phyloP scores from a whole-genome alignment of 2,113 vertebrate genomes.

The Arothron firmamentum region DNA sequence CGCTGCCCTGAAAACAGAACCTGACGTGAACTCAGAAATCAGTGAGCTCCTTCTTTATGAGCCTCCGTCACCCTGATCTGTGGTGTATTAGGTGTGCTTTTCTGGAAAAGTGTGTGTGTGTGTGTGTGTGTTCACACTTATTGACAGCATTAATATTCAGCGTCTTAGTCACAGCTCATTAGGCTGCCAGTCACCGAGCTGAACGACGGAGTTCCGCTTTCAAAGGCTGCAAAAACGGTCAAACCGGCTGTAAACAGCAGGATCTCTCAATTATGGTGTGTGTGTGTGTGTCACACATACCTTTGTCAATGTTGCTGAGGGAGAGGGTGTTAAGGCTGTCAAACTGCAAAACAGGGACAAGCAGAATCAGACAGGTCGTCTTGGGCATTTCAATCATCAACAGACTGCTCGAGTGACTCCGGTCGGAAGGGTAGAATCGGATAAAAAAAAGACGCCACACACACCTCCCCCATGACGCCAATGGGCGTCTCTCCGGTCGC shows the following conservation, averaged over 20 bases:
- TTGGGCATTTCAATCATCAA: neutral
- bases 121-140: too few species aligned
- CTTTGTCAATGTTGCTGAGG: constrained; percentile 87
- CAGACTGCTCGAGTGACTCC: neutral
- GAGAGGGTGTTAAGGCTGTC: constrained; percentile 87
- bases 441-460: neutral
- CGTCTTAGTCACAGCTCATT: neutral
- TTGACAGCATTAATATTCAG: neutral
- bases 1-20: too few species aligned
- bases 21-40: too few species aligned
- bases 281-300: constrained; percentile 62
- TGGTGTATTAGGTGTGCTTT: too few species aligned
- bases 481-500: constrained; percentile 94
- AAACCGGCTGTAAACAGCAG: too few species aligned
- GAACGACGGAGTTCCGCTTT: neutral
- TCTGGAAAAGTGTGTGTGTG: too few species aligned
- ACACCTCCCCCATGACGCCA: constrained; percentile 95
- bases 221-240: neutral
- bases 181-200: neutral
- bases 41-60: too few species aligned
- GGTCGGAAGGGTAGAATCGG: neutral
- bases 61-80: too few species aligned
- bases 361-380: neutral
- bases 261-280: too few species aligned
- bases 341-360: constrained; percentile 76